Conservation (phyloP, 2,797 vertebrate genomes). For the Gallinago stenura region DNA sequence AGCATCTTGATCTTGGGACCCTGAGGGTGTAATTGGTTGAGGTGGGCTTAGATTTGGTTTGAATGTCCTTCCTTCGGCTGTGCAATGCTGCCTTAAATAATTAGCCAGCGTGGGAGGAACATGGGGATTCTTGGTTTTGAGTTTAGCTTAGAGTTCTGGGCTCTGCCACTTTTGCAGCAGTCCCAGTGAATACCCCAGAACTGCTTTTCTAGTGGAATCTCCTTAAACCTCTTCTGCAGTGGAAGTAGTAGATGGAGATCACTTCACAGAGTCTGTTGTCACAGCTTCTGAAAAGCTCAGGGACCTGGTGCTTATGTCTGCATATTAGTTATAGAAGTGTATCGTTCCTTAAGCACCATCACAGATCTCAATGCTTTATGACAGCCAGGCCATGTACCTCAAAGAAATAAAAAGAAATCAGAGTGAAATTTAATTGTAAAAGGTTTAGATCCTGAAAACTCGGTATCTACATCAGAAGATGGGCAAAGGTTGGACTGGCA, state of each 20-base stretch:
- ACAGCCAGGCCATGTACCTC: background rate
- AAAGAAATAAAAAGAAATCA: background rate
- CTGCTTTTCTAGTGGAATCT: background rate
- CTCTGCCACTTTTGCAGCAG: background rate
- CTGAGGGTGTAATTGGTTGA: background rate
- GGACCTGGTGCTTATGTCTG: fast-evolving
- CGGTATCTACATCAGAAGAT: background rate
- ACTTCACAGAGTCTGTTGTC: background rate
- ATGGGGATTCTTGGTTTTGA: background rate
- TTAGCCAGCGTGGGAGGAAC: background rate
- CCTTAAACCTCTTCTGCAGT: background rate
- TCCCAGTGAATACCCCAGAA: background rate
- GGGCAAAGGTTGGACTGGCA: background rate
- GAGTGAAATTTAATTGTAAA: background rate
- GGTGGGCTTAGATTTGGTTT: background rate
- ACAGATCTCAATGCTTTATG: background rate
- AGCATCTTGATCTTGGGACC: background rate
- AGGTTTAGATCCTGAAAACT: background rate
- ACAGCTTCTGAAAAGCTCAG: background rate
- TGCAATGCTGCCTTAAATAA: background rate
- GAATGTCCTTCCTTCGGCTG: background rate
- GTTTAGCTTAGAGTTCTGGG: background rate
- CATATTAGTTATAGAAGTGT: background rate
- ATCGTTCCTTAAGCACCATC: fast-evolving
- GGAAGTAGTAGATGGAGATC: background rate